Percentiles rank a stretch among this genome's conserved stretches.
Evolutionary conservation across 2,888 invertebrate genomes (phyloP).

Genomic region (Hypselothyrea guttata): DNA sequence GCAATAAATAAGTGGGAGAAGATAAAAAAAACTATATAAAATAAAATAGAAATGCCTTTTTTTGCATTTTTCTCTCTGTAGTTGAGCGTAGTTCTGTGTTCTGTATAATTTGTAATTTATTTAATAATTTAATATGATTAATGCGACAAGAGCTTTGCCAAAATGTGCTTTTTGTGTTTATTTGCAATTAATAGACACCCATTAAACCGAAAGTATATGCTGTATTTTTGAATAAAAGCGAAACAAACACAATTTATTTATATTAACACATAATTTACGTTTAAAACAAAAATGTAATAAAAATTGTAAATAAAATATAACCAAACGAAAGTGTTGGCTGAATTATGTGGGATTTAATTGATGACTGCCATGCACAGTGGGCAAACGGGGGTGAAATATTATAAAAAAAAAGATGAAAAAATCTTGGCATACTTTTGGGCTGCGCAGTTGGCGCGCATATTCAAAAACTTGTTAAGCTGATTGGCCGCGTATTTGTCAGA

Average conservation of each 20-base stretch:
- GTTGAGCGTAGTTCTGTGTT: constrained; percentile 15
- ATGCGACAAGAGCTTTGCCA: constrained; percentile 43
- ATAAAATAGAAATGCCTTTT: constrained; percentile 12
- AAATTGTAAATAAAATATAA: constrained; percentile 35
- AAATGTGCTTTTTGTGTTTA: constrained; percentile 50
- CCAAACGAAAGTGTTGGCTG: constrained; percentile 3
- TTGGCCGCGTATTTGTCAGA: constrained; percentile 36
- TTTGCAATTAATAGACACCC: constrained; percentile 9
- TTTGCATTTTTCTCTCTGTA: constrained; percentile 38
- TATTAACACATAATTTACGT: constrained; percentile 70
- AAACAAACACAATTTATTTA: constrained; percentile 53
- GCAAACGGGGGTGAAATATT: too few relatives aligned
- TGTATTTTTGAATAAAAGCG: constrained; percentile 25
- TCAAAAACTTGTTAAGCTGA: constrained; percentile 24
- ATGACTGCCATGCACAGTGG: neutral
- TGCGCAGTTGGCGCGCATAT: too few relatives aligned
- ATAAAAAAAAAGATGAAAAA: too few relatives aligned
- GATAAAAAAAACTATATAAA: constrained; percentile 1
- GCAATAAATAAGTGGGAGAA: constrained; percentile 29
- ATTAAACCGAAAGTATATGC: neutral
- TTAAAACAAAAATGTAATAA: constrained; percentile 38
- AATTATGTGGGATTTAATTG: constrained; percentile 16
- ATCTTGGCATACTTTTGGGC: constrained; percentile 63
- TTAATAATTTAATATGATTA: neutral
- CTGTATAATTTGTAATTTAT: too few relatives aligned